phyloP scores from a whole-genome alignment of 1,140 invertebrate species.

The Cydia fagiglandana region DNA sequence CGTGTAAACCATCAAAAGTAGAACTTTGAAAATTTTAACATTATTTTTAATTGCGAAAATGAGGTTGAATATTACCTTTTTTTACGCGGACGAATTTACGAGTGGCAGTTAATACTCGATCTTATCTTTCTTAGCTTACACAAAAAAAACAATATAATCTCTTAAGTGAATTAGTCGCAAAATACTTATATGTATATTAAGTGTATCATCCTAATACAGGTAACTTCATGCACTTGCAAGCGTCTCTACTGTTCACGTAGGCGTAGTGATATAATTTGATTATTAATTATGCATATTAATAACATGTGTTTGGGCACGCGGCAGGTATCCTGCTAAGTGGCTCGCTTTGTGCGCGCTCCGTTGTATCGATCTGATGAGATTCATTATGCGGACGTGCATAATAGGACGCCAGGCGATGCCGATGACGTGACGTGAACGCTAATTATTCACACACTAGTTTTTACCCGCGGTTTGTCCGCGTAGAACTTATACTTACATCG shows the following conservation, averaged over 20 bases:
- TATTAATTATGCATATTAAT: background rate
- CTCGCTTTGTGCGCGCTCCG: background rate
- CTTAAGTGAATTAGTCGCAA: too few species aligned
- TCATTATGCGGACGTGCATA: slow-evolving; percentile 7
- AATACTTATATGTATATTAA: too few species aligned
- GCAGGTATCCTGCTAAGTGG: background rate
- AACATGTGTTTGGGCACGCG: background rate
- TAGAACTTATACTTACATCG: too few species aligned
- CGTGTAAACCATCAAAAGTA: too few species aligned
- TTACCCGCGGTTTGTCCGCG: background rate
- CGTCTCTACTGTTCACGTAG: background rate
- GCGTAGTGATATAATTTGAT: background rate
- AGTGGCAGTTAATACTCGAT: too few species aligned
- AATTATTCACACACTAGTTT: background rate
- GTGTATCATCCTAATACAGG: too few species aligned
- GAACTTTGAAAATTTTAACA: too few species aligned
- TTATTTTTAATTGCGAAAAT: too few species aligned
- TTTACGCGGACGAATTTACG: too few species aligned
- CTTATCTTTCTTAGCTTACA: too few species aligned
- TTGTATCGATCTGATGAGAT: background rate
- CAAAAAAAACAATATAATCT: too few species aligned
- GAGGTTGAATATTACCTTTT: too few species aligned
- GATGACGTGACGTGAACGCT: background rate
- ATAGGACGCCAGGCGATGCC: background rate
- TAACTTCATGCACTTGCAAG: background rate